phyloP scores from a whole-genome alignment of 2,113 vertebrate genomes.

The Hylia prasina region DNA sequence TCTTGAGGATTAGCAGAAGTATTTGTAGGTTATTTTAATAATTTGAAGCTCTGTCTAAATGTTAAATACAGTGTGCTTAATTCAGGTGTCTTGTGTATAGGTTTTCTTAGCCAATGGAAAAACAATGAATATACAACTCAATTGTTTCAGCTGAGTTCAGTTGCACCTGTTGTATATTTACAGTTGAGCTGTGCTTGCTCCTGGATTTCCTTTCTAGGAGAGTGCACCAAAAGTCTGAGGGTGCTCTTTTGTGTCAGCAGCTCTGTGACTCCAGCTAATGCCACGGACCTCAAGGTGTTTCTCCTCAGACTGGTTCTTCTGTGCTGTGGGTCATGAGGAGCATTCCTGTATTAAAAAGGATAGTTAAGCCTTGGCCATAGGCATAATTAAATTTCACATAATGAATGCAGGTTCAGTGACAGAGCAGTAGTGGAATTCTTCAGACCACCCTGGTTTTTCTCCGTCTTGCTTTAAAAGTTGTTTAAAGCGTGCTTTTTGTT shows the following conservation, averaged over 20 bases:
- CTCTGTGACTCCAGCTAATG: not conserved
- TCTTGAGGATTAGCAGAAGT: not conserved
- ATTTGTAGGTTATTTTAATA: not conserved
- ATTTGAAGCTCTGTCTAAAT: not conserved
- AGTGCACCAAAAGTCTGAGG: too few species aligned
- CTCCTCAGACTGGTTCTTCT: not conserved
- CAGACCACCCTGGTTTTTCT: rapidly evolving
- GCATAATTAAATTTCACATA: not conserved
- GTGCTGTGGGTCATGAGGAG: not conserved
- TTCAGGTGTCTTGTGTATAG: too few species aligned
- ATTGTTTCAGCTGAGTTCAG: not conserved
- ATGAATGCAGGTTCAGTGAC: not conserved
- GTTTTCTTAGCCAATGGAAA: not conserved
- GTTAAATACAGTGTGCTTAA: not conserved
- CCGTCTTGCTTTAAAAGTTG: not conserved
- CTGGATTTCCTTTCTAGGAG: not conserved
- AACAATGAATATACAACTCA: not conserved
- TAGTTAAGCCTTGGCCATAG: not conserved
- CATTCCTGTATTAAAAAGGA: not conserved
- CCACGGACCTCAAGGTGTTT: not conserved
- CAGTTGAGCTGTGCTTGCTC: not conserved
- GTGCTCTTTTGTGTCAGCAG: not conserved
- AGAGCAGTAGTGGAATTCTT: not conserved
- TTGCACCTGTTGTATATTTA: not conserved
- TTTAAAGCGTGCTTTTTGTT: not conserved